These are phyloP conservation scores for Tenthredo mesomela DNA, from an alignment of 2,888 invertebrate species.

Conservation along the genomic window DNA sequence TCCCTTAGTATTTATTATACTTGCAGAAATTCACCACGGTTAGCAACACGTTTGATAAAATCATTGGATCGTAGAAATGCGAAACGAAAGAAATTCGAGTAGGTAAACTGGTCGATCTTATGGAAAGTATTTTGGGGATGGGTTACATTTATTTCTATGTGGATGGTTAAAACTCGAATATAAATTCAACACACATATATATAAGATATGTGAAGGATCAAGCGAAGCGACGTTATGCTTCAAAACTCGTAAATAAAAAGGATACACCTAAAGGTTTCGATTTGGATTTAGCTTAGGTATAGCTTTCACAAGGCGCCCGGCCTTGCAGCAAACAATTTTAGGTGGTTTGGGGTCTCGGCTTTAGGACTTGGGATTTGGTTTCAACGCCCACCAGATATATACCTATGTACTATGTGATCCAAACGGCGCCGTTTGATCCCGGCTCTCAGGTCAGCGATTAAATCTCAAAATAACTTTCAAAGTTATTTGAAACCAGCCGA, in stretches of 20 bases:
- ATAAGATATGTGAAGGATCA: slow-evolving; percentile 28
- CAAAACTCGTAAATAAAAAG: slow-evolving; percentile 40
- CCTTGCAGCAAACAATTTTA: slow-evolving; percentile 35
- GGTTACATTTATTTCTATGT: neutral
- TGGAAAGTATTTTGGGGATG: neutral
- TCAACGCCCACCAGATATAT: slow-evolving; percentile 19
- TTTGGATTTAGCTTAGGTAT: slow-evolving; percentile 39
- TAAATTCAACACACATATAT: neutral
- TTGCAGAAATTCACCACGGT: neutral
- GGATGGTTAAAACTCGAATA: neutral
- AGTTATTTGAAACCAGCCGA: slow-evolving; percentile 36
- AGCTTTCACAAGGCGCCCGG: neutral
- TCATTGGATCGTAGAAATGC: neutral
- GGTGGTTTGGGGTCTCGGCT: slow-evolving; percentile 33
- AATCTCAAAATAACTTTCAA: slow-evolving; percentile 35
- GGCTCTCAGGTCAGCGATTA: slow-evolving; percentile 48
- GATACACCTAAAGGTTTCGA: slow-evolving; percentile 40
- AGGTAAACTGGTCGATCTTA: neutral
- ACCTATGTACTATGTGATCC: slow-evolving; percentile 6
- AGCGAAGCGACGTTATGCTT: slow-evolving; percentile 11
- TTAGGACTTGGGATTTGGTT: slow-evolving; percentile 44
- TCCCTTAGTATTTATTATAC: neutral
- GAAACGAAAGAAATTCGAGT: neutral
- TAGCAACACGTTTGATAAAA: slow-evolving; percentile 16
- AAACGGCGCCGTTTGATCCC: slow-evolving; percentile 45